Evolutionary conservation across 2,797 vertebrate genomes (phyloP).

Genomic region (Iguana delicatissima): DNA sequence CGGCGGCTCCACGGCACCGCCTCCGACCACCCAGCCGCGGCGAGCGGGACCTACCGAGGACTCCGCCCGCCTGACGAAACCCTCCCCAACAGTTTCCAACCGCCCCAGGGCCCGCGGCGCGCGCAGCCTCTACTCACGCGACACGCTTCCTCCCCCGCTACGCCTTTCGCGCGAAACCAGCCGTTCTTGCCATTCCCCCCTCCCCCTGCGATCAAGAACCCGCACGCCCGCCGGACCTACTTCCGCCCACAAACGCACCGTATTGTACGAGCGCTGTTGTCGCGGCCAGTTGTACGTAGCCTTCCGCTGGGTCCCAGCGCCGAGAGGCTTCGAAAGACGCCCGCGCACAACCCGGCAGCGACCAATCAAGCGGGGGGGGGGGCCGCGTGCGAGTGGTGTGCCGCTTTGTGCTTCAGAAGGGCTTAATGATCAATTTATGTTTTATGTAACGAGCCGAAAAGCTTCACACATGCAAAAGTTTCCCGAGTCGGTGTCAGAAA

Average conservation of each 20-base stretch:
- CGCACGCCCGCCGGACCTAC: background rate
- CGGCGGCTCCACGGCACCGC: background rate
- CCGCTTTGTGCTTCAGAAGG: too few species aligned
- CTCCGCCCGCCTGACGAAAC: background rate
- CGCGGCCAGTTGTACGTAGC: rapidly evolving
- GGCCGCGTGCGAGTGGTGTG: too few species aligned
- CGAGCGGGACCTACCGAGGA: background rate
- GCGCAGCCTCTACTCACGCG: background rate
- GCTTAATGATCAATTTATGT: too few species aligned
- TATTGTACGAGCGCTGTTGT: too few species aligned
- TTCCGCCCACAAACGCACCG: background rate
- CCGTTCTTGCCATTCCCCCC: too few species aligned
- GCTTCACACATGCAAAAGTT: too few species aligned
- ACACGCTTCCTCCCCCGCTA: background rate
- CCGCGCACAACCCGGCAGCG: too few species aligned
- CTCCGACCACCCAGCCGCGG: constrained; percentile 27
- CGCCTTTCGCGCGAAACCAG: background rate
- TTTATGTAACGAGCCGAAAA: too few species aligned
- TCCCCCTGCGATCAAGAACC: background rate
- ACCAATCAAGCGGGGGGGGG: background rate
- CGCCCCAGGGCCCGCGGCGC: background rate
- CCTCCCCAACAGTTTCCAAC: too few species aligned
- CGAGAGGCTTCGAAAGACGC: too few species aligned
- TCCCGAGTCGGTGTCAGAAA: too few species aligned
- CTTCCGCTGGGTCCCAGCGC: background rate